Evolutionary conservation across 2,113 vertebrate species (phyloP).

Genomic region (Solea solea): DNA sequence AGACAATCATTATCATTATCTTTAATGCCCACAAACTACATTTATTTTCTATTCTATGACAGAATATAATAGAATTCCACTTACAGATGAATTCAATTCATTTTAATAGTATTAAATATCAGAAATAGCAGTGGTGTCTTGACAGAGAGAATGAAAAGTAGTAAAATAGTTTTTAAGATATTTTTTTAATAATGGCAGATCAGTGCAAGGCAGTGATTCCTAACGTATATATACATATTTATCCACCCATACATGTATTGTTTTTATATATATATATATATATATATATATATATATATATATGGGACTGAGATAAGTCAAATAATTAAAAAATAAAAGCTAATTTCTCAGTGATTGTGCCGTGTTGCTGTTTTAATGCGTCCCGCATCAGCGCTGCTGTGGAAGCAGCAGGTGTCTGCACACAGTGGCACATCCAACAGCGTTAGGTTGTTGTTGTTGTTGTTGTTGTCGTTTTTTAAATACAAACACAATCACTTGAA

Average conservation of each 20-base stretch:
- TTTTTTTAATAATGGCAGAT: too few species aligned
- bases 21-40: neutral
- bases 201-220: too few species aligned
- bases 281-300: too few species aligned
- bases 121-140: neutral
- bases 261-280: too few species aligned
- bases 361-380: neutral
- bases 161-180: too few species aligned
- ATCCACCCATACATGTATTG: too few species aligned
- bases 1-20: too few species aligned
- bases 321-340: neutral
- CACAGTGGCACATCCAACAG: conserved; percentile 9
- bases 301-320: too few species aligned
- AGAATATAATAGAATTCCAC: too few species aligned
- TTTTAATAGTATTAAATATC: neutral
- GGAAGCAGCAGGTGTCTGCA: conserved; percentile 23
- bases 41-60: neutral
- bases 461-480: neutral
- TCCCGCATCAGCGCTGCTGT: neutral
- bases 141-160: too few species aligned
- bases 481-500: too few species aligned
- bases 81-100: neutral
- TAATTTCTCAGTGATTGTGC: neutral
- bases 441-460: conserved; percentile 5
- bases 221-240: too few species aligned